Percentiles rank a stretch among this genome's conserved stretches.
These are phyloP conservation scores for Poecilia latipinna DNA, from an alignment of 2,113 vertebrate species.

Conservation along the genomic window DNA sequence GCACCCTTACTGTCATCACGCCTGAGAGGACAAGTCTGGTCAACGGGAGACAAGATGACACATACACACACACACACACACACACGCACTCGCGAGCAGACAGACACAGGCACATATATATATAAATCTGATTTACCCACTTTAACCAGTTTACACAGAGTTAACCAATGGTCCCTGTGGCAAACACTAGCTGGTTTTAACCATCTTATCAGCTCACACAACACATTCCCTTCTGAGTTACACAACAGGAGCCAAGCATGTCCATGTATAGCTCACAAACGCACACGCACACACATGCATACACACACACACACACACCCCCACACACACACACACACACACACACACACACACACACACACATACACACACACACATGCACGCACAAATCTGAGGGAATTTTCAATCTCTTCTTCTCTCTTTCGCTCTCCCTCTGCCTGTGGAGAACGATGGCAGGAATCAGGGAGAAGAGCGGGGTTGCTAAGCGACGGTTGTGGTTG, in stretches of 20 bases:
- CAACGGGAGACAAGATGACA: constrained; percentile 45
- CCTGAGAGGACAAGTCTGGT: constrained; percentile 65
- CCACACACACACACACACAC: constrained; percentile 13
- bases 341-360: constrained; percentile 34
- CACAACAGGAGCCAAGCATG: constrained; percentile 56
- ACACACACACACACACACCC: constrained; percentile 23
- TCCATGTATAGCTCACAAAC: constrained; percentile 22
- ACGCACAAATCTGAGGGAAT: constrained; percentile 84
- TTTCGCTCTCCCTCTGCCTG: constrained; percentile 80
- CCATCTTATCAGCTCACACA: constrained; percentile 64
- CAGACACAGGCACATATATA: constrained; percentile 8
- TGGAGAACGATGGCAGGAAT: constrained; percentile 90
- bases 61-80: constrained; percentile 1
- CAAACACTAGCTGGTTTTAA: constrained; percentile 55
- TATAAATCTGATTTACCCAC: constrained; percentile 12
- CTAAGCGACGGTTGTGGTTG: constrained; percentile 98
- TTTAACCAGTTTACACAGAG: constrained; percentile 21
- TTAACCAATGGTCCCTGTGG: constrained; percentile 51
- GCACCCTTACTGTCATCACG: constrained; percentile 66
- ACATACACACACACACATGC: constrained; percentile 15
- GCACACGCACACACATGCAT: constrained; percentile 15
- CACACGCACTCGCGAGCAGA: constrained; percentile 1
- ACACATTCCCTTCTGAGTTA: constrained; percentile 67
- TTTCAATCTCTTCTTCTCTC: constrained; percentile 79
- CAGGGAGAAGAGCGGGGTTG: constrained; percentile 86